Evolutionary conservation across 1,140 invertebrate species (phyloP).

Genomic region (Orussus abietinus): DNA sequence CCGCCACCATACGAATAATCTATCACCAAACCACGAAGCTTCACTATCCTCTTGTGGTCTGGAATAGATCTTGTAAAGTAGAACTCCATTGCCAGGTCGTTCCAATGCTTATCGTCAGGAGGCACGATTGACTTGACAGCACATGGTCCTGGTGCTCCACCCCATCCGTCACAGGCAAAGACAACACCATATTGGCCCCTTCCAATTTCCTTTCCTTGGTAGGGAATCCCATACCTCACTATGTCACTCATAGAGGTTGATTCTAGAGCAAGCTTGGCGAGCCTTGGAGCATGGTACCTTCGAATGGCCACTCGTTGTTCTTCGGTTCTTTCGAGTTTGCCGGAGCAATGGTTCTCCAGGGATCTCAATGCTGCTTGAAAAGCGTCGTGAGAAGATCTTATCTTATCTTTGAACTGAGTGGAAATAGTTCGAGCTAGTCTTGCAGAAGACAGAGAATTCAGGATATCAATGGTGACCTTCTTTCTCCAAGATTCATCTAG

Average conservation of each 20-base stretch:
- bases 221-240: constrained; percentile 73
- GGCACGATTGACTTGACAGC: constrained; percentile 91
- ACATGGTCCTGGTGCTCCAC: constrained; percentile 63
- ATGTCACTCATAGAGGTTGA: constrained; percentile 80
- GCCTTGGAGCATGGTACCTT: constrained; percentile 75
- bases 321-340: constrained; percentile 76
- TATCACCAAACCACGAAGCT: constrained; percentile 77
- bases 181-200: constrained; percentile 92
- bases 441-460: constrained; percentile 68
- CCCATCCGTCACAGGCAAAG: constrained; percentile 80
- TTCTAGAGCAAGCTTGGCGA: constrained; percentile 81
- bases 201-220: constrained; percentile 77
- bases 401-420: constrained; percentile 65
- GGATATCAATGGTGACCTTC: constrained; percentile 68
- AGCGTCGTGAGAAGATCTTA: constrained; percentile 66
- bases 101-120: constrained; percentile 87
- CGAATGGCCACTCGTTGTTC: constrained; percentile 73
- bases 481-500: constrained; percentile 71
- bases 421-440: constrained; percentile 75
- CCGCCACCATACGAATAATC: constrained; percentile 69
- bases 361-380: constrained; percentile 67
- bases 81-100: constrained; percentile 89
- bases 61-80: constrained; percentile 84
- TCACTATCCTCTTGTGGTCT: constrained; percentile 78
- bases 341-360: constrained; percentile 67